A percentile compares a stretch with the other conserved stretches of the same genome.
These are phyloP conservation scores for Rhinoraja longicauda DNA, from an alignment of 2,797 vertebrate genomes.

Conservation along the genomic window DNA sequence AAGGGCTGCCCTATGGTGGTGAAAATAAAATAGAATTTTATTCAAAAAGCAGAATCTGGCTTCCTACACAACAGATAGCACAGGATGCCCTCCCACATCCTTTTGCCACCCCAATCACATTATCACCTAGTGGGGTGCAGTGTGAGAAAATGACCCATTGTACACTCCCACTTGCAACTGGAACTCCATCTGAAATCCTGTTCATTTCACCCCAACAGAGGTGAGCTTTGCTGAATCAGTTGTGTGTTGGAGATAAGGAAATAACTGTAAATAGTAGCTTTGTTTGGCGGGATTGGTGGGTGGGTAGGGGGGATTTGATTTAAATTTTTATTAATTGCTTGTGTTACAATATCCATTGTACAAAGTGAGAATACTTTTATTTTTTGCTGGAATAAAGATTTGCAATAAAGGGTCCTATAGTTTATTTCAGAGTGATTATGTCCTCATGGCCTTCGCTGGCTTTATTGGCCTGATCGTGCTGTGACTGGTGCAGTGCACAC, in stretches of 20 bases:
- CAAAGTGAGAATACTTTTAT: conserved; percentile 23
- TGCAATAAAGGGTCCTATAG: neutral
- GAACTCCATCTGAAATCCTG: neutral
- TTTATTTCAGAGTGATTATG: too few relatives aligned
- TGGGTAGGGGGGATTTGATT: neutral
- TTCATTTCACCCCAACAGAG: neutral
- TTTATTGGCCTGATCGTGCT: too few relatives aligned
- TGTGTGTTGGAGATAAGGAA: neutral
- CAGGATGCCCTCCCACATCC: too few relatives aligned
- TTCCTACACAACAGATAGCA: neutral
- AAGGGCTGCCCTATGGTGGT: neutral
- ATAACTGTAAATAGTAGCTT: conserved; percentile 8
- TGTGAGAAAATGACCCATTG: neutral
- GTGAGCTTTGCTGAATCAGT: neutral
- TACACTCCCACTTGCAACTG: too few relatives aligned
- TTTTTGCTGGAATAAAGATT: conserved; percentile 38
- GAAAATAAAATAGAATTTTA: too few relatives aligned
- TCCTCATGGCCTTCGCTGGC: too few relatives aligned
- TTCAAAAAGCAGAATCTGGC: neutral
- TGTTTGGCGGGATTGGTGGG: neutral
- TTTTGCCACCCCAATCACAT: neutral
- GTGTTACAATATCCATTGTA: conserved; percentile 22
- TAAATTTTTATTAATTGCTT: conserved; percentile 12
- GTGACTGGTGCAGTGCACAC: too few relatives aligned
- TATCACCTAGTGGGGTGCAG: neutral